Percentiles rank a stretch among this genome's conserved stretches.
Conservation (phyloP, 2,113 vertebrate genomes). For the Cyanoderma ruficeps region DNA sequence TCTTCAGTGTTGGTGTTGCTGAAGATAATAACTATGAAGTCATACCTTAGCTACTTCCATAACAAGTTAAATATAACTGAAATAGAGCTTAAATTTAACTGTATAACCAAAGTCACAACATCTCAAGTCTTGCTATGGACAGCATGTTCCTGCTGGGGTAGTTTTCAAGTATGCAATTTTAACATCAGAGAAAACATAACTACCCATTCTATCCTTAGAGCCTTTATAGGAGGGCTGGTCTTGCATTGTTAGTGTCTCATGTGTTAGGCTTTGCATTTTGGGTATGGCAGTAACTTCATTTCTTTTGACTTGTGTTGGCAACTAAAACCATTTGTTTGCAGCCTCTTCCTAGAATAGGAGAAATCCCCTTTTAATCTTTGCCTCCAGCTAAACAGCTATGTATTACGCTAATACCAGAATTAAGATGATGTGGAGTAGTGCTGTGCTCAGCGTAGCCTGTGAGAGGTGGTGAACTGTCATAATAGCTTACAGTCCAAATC, state of each 20-base stretch:
- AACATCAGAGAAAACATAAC: background rate
- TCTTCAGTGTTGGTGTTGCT: background rate
- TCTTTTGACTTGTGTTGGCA: background rate
- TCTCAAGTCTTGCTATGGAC: background rate
- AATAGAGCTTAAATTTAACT: background rate
- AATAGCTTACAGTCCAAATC: slow-evolving; percentile 39
- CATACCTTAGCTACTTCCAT: background rate
- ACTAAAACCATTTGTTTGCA: background rate
- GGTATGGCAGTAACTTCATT: background rate
- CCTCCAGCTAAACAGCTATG: background rate
- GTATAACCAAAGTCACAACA: background rate
- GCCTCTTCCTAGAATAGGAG: background rate
- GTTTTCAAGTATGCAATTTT: background rate
- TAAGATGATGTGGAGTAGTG: background rate
- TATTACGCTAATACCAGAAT: slow-evolving; percentile 15
- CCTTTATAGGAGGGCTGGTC: background rate
- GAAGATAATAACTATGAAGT: background rate
- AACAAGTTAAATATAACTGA: background rate
- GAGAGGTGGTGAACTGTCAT: background rate
- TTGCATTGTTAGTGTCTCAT: background rate
- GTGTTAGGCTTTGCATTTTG: background rate
- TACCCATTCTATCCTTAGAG: background rate
- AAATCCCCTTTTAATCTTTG: slow-evolving; percentile 8
- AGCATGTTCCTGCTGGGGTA: background rate
- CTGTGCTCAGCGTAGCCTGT: background rate